Evolutionary conservation across 2,888 invertebrate genomes (phyloP).

Genomic region (Alsophila aescularia): DNA sequence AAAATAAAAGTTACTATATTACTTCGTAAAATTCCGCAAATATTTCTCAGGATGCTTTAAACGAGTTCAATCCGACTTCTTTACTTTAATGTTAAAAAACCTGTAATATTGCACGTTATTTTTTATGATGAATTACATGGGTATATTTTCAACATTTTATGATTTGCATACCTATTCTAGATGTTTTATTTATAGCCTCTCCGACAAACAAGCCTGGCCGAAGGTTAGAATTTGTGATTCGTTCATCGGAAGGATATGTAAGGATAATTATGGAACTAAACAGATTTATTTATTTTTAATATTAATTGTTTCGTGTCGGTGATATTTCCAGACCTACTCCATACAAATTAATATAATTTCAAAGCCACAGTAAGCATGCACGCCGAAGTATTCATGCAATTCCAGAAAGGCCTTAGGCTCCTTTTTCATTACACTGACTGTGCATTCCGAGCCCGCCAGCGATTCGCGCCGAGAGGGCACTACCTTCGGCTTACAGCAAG

Average conservation of each 20-base stretch:
- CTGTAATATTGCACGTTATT: slow-evolving; percentile 5
- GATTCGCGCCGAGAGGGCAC: background rate
- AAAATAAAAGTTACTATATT: slow-evolving; percentile 32
- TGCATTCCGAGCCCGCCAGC: slow-evolving; percentile 15
- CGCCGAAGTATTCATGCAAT: slow-evolving; percentile 14
- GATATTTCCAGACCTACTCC: too few relatives aligned
- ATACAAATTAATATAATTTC: background rate
- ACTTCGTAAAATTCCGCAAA: slow-evolving; percentile 31
- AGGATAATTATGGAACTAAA: too few relatives aligned
- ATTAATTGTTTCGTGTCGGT: background rate
- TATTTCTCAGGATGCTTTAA: slow-evolving; percentile 31
- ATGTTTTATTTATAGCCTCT: too few relatives aligned
- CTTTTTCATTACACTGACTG: slow-evolving; percentile 24
- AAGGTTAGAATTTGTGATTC: too few relatives aligned
- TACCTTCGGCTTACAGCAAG: background rate
- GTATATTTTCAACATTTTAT: too few relatives aligned
- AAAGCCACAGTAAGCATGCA: slow-evolving; percentile 1
- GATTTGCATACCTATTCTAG: too few relatives aligned
- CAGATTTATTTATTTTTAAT: too few relatives aligned
- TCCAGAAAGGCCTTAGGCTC: slow-evolving; percentile 15
- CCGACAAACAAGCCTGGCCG: too few relatives aligned
- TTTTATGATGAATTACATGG: too few relatives aligned
- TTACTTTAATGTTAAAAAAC: slow-evolving; percentile 3
- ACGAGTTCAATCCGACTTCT: slow-evolving; percentile 20
- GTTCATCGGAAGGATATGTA: too few relatives aligned